Conservation (phyloP, 2,888 invertebrate species). For the Allophyes oxyacanthae region DNA sequence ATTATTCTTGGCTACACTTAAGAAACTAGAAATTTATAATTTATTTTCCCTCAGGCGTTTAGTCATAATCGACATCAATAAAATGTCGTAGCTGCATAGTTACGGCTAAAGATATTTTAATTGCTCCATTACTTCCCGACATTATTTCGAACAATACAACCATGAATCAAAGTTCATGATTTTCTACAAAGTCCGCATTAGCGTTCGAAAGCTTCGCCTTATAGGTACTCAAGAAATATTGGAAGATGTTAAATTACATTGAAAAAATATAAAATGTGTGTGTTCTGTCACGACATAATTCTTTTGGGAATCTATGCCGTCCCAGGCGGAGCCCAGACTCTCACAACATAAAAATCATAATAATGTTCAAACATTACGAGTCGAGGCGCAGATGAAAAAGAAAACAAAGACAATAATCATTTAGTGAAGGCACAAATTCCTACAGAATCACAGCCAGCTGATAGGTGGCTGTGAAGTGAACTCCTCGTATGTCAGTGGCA, state of each 20-base stretch:
- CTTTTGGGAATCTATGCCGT: constrained; percentile 44
- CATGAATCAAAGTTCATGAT: constrained; percentile 27
- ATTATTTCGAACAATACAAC: constrained; percentile 31
- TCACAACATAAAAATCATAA: constrained; percentile 73
- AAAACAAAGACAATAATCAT: constrained; percentile 78
- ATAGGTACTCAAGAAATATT: neutral
- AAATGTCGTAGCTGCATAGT: constrained; percentile 18
- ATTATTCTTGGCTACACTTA: constrained; percentile 28
- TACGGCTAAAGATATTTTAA: constrained; percentile 30
- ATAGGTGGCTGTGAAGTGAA: constrained; percentile 69
- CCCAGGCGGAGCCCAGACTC: constrained; percentile 55
- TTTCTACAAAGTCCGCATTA: too few species aligned
- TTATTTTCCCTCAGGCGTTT: constrained; percentile 15
- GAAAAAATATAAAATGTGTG: constrained; percentile 12
- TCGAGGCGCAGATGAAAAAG: constrained; percentile 72
- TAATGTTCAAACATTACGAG: constrained; percentile 77
- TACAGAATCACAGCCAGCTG: constrained; percentile 72
- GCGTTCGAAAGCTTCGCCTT: too few species aligned
- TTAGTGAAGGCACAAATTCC: constrained; percentile 80
- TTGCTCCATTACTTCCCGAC: constrained; percentile 31
- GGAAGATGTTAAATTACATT: neutral
- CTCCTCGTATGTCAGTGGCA: constrained; percentile 43
- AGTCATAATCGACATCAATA: constrained; percentile 21
- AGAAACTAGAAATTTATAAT: constrained; percentile 28
- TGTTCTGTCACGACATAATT: constrained; percentile 50